Evolutionary conservation across 2,888 invertebrate genomes (phyloP).

Genomic region (Melanargia galathea): DNA sequence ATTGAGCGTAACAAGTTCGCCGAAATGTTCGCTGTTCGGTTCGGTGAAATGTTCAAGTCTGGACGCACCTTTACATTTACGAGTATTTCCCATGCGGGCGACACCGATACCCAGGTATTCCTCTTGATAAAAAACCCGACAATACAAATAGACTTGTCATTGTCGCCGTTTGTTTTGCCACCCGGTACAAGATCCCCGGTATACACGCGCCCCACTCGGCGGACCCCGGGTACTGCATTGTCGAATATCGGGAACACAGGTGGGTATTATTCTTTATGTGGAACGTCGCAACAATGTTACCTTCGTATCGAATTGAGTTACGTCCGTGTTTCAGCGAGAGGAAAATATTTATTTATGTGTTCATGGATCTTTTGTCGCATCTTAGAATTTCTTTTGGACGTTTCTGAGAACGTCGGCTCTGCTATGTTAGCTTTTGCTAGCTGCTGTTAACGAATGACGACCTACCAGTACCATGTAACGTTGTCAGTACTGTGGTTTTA

Average conservation of each 20-base stretch:
- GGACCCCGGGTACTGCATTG: slow-evolving; percentile 13
- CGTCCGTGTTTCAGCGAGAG: slow-evolving; percentile 8
- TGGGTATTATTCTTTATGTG: slow-evolving; percentile 17
- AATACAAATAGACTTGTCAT: slow-evolving; percentile 33
- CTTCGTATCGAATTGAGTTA: slow-evolving; percentile 19
- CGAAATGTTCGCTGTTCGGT: no score
- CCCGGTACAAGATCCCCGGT: background rate
- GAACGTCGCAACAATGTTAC: slow-evolving; percentile 18
- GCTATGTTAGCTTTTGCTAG: no score
- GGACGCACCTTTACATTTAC: slow-evolving; percentile 1
- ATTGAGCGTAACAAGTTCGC: no score
- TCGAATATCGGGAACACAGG: slow-evolving; percentile 25
- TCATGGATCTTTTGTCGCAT: background rate
- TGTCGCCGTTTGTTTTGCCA: slow-evolving; percentile 27
- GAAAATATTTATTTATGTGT: slow-evolving; percentile 3
- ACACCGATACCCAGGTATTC: slow-evolving; percentile 26
- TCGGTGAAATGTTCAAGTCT: no score
- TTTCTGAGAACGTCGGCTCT: no score
- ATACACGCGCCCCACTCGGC: background rate
- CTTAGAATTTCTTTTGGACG: background rate
- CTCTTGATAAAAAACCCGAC: slow-evolving; percentile 25
- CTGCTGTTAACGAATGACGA: no score
- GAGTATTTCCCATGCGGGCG: slow-evolving; percentile 26
- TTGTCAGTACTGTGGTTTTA: no score
- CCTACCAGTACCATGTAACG: no score